Base-by-base conservation (phyloP, 2,888 invertebrate genomes). In the Tuberolachnus salignus region DNA sequence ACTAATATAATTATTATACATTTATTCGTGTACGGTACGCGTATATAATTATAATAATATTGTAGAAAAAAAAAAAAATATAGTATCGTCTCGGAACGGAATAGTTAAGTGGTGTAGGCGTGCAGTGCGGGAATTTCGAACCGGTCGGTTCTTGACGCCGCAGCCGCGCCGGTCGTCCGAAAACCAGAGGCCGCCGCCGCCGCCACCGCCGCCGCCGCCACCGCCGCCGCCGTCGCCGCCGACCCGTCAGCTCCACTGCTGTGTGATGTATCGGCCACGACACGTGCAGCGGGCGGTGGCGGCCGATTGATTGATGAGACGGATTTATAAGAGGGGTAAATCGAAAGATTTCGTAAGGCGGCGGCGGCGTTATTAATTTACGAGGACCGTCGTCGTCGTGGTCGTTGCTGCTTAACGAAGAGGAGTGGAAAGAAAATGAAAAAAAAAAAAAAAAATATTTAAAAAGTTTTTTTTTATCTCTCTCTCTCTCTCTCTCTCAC, bases 241-340 rank as follows among this genome's bases (percentile, higher is more conserved):
- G 6, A n/a, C 14, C 26, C 49, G 61, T 11, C n/a, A 11, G 9
- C n/a, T 23, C 57, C 4, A 21, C 14, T 13, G 55, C 13, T 57
- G 23, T 23, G 16, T 16, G 16, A 16, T 51, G 8, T 16, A 34
- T n/a, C 51, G 51, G 51, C 51, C 51, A 4, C 19, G 19, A 11
- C 19, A 19, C 4, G 63, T n/a, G 34, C 34, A 34, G 34, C 8
- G 14, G 34, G 4, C 26, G 14, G 26, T 34, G 61, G 8, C 19
- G 42, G 63, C 42, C 66, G 23, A 67, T 67, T 69, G 69, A 69
- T 69, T 69, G 69, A 69, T 69, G 69, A 69, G 53, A 69, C 53
- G 69, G 42, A 34, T 53, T 34, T 34, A 69, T 69, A 69, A 6
- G 6, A 34, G 34, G 53, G 34, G 49, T 16, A 51, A 71, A 71